Evolutionary conservation across 2,888 invertebrate species (phyloP).

Genomic region (Philopedon plagiatum): DNA sequence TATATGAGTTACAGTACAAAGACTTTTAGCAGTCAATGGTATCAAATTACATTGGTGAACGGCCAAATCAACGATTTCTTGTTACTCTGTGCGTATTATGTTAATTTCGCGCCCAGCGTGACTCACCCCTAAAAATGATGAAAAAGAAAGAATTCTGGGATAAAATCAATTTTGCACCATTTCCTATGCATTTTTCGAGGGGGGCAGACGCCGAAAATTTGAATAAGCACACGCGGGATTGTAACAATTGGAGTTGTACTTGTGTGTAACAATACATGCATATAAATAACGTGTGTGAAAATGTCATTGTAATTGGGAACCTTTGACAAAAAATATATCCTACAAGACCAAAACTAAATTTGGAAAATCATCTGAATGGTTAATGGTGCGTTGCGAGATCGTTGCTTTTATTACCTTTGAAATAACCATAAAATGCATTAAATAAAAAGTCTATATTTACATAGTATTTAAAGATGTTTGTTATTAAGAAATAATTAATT

Average conservation of each 20-base stretch:
- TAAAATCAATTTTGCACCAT: constrained; percentile 59
- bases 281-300: constrained; percentile 63
- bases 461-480: background rate
- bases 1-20: constrained; percentile 18
- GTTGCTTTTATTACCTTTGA: background rate
- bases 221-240: constrained; percentile 64
- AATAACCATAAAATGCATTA: background rate
- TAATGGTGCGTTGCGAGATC: constrained; percentile 27
- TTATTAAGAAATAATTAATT: background rate
- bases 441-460: background rate
- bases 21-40: constrained; percentile 22
- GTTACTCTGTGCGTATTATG: constrained; percentile 53
- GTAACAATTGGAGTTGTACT: constrained; percentile 63
- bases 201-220: constrained; percentile 59
- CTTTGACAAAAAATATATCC: constrained; percentile 50
- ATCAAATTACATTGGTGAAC: constrained; percentile 33
- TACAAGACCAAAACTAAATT: constrained; percentile 39
- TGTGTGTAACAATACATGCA: constrained; percentile 64
- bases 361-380: constrained; percentile 44
- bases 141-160: constrained; percentile 55
- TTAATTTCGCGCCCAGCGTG: constrained; percentile 50
- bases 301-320: constrained; percentile 59
- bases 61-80: constrained; percentile 39
- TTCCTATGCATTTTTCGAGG: constrained; percentile 53
- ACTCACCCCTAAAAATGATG: constrained; percentile 53